Evolutionary conservation across 2,888 invertebrate genomes (phyloP).

Genomic region (Philopedon plagiatum): DNA sequence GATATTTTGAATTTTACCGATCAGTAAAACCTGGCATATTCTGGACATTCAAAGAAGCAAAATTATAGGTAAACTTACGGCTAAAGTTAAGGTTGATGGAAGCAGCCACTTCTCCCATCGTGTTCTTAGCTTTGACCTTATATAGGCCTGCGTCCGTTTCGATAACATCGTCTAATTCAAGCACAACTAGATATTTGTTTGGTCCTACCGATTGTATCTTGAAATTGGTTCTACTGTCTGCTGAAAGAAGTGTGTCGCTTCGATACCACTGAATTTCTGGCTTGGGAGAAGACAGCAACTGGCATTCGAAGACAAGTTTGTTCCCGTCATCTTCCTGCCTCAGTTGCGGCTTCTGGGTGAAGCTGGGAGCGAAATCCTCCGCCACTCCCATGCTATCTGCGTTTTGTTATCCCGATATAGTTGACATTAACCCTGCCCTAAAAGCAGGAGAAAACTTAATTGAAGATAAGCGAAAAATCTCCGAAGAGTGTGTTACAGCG

Average conservation of each 20-base stretch:
- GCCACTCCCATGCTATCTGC: slow-evolving; percentile 81
- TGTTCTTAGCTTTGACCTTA: slow-evolving; percentile 97
- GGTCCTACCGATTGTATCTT: slow-evolving; percentile 88
- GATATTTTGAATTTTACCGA: too few species aligned
- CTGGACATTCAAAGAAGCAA: slow-evolving; percentile 19
- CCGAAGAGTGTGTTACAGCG: slow-evolving; percentile 41
- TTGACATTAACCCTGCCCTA: slow-evolving; percentile 68
- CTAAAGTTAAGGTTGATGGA: slow-evolving; percentile 98
- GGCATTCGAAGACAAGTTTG: slow-evolving; percentile 94
- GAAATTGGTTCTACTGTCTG: slow-evolving; percentile 89
- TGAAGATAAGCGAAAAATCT: slow-evolving; percentile 2
- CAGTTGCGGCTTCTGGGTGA: slow-evolving; percentile 97
- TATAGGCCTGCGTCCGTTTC: slow-evolving; percentile 97
- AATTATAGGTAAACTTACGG: slow-evolving; percentile 80
- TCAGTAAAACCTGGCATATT: slow-evolving; percentile 2
- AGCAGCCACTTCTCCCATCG: slow-evolving; percentile 97
- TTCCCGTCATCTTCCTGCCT: slow-evolving; percentile 97
- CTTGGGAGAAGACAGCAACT: slow-evolving; percentile 88
- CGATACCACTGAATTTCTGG: slow-evolving; percentile 95
- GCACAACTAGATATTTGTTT: slow-evolving; percentile 91
- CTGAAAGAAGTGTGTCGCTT: slow-evolving; percentile 86
- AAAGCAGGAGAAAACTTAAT: slow-evolving; percentile 46
- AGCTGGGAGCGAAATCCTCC: slow-evolving; percentile 98
- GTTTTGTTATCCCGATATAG: slow-evolving; percentile 64
- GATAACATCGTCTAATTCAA: slow-evolving; percentile 96